Percentiles rank a stretch among this genome's conserved stretches.
These are phyloP conservation scores for Nematostella vectensis DNA, from an alignment of 92 coral and sea anemone genomes.

Conservation along the genomic window DNA sequence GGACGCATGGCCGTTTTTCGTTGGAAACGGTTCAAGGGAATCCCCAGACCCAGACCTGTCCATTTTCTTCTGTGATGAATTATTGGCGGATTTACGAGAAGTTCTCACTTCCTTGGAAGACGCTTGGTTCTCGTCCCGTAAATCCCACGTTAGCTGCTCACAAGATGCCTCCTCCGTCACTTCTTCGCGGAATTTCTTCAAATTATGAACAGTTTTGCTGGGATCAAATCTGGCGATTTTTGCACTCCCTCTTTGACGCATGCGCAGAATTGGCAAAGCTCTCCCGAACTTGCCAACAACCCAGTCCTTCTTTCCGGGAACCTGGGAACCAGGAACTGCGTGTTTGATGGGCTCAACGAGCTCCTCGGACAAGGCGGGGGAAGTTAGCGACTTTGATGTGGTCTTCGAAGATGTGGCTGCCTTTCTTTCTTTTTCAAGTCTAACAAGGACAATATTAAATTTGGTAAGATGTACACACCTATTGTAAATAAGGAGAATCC, in stretches of 20 bases:
- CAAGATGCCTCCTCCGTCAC: constrained; percentile 16
- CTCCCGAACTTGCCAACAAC: constrained; percentile 93
- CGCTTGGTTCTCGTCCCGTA: too few species aligned
- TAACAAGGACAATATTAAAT: neutral
- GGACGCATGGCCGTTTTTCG: too few species aligned
- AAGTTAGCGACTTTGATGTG: neutral
- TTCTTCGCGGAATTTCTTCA: constrained; percentile 58
- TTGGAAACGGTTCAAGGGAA: too few species aligned
- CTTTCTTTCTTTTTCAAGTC: constrained; percentile 40
- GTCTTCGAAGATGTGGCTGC: neutral
- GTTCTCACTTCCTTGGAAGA: too few species aligned
- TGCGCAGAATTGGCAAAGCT: constrained; percentile 70
- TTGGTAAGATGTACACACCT: too few species aligned
- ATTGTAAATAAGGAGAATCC: too few species aligned
- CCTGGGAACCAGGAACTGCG: constrained; percentile 88
- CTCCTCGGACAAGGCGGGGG: constrained; percentile 5
- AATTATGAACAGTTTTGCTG: constrained; percentile 76
- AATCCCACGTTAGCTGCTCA: constrained; percentile 69
- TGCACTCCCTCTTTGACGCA: constrained; percentile 61
- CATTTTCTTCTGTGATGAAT: too few species aligned
- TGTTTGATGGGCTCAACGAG: constrained; percentile 31
- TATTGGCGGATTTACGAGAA: too few species aligned
- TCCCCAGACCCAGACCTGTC: too few species aligned
- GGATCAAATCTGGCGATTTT: constrained; percentile 88
- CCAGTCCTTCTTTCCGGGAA: constrained; percentile 84